Conservation (phyloP, 2,113 vertebrate species). For the Nanorana parkeri region DNA sequence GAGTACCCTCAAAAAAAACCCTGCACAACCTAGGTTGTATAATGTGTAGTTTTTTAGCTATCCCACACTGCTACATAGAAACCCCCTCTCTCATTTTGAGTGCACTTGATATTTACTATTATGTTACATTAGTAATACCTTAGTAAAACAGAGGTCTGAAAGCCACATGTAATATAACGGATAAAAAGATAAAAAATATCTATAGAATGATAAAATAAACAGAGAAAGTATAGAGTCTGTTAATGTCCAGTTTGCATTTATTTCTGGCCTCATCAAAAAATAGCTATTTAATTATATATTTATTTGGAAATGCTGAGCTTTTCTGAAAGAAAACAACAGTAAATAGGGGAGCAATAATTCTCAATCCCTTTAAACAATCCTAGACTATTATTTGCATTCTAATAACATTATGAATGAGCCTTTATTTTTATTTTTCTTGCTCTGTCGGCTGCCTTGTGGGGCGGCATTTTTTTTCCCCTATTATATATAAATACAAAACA, state of each 20-base stretch:
- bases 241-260: background rate
- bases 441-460: background rate
- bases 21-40: no score
- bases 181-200: background rate
- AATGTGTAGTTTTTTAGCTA: no score
- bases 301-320: background rate
- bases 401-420: constrained; percentile 29
- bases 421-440: background rate
- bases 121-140: no score
- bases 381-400: background rate
- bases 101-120: no score
- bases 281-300: background rate
- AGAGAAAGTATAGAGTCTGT: background rate
- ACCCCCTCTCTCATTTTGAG: no score
- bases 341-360: constrained; percentile 10
- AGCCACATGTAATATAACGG: background rate
- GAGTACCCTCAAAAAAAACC: no score
- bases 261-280: background rate
- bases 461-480: constrained; percentile 25
- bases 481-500: constrained; percentile 26
- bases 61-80: no score
- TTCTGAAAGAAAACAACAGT: background rate
- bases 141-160: background rate
- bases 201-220: background rate
- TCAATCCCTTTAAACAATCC: constrained; percentile 7